A percentile compares a stretch with the other conserved stretches of the same genome.
Evolutionary conservation across 2,888 invertebrate species (phyloP).

Genomic region (Nasonovia ribisnigri): DNA sequence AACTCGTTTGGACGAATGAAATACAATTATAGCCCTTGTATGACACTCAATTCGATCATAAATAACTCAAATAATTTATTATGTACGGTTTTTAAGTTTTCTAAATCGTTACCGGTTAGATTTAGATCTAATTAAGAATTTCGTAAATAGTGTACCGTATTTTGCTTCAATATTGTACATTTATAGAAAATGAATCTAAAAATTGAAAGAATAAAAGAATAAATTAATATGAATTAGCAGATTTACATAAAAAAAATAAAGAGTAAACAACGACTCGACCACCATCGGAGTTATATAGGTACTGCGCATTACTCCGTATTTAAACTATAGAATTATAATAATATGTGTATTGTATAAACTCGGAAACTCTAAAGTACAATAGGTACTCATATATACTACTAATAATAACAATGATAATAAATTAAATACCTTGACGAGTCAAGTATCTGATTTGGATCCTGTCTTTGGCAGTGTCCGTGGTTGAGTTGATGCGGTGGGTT

Average conservation of each 20-base stretch:
- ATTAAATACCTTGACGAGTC: constrained; percentile 69
- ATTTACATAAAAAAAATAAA: constrained; percentile 38
- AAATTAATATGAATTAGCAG: constrained; percentile 33
- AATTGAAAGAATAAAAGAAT: constrained; percentile 5
- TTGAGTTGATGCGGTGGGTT: constrained; percentile 68
- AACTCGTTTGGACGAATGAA: constrained; percentile 25
- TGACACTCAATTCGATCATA: not conserved
- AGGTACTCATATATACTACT: not conserved
- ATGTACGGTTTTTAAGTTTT: not conserved
- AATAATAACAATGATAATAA: constrained; percentile 18
- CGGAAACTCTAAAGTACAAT: not conserved
- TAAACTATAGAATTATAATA: constrained; percentile 17
- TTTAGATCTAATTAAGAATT: not conserved
- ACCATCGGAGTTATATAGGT: constrained; percentile 30
- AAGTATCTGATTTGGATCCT: constrained; percentile 68
- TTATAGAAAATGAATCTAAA: not conserved
- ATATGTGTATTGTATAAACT: not conserved
- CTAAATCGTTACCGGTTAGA: not conserved
- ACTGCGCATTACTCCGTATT: not conserved
- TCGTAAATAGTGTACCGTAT: not conserved
- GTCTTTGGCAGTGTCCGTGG: constrained; percentile 76
- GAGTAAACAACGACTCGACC: not conserved
- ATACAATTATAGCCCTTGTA: constrained; percentile 24
- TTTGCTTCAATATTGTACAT: not conserved
- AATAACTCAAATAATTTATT: constrained; percentile 3